Conservation (phyloP, 1,140 invertebrate species). For the Ostrea edulis region DNA sequence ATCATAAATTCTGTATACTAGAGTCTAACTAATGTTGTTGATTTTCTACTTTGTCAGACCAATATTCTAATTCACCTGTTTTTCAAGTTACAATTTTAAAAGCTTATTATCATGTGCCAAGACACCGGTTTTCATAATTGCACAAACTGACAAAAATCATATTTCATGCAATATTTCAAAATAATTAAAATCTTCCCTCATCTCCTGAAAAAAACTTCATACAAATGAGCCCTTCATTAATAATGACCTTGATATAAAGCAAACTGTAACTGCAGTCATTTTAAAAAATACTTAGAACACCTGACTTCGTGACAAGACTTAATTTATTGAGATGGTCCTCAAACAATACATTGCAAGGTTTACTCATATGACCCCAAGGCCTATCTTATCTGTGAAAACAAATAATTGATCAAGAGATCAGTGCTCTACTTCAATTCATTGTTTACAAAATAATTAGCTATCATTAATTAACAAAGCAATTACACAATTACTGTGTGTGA, state of each 20-base stretch:
- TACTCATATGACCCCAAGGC: neutral
- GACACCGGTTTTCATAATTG: too few relatives aligned
- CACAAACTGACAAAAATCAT: too few relatives aligned
- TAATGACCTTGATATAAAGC: neutral
- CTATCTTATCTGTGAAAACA: neutral
- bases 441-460: neutral
- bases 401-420: neutral
- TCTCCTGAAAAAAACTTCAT: too few relatives aligned
- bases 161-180: too few relatives aligned
- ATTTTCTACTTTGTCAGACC: too few relatives aligned
- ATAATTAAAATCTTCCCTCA: too few relatives aligned
- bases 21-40: too few relatives aligned
- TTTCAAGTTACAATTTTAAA: too few relatives aligned
- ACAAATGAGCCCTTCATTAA: neutral
- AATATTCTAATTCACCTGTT: too few relatives aligned
- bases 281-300: neutral
- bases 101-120: too few relatives aligned
- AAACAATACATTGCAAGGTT: neutral
- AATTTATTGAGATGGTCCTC: neutral
- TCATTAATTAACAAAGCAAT: conserved; percentile 12
- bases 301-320: neutral
- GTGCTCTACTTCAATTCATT: neutral
- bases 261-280: neutral
- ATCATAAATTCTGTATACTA: too few relatives aligned
- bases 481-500: conserved; percentile 1